Evolutionary conservation across 2,888 invertebrate genomes (phyloP).

Genomic region (Venustoraphidia nigricollis): DNA sequence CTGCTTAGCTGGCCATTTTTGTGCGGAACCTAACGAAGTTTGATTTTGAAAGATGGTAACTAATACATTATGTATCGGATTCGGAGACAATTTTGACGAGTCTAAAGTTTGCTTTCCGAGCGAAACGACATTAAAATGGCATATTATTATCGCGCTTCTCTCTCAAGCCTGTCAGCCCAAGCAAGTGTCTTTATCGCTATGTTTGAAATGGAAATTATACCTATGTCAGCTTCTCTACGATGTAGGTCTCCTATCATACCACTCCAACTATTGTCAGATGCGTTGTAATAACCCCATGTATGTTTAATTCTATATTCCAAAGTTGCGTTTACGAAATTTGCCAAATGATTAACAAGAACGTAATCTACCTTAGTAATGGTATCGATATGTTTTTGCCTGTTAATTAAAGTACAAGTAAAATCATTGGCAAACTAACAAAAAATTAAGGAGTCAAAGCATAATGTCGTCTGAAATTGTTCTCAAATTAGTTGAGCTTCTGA

Average conservation of each 20-base stretch:
- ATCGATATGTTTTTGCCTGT: constrained; percentile 33
- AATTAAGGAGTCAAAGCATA: neutral
- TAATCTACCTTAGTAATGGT: constrained; percentile 49
- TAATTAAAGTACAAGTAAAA: constrained; percentile 7
- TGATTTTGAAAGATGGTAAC: no score
- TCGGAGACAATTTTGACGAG: no score
- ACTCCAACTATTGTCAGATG: constrained; percentile 39
- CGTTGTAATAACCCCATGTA: constrained; percentile 43
- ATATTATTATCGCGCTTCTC: no score
- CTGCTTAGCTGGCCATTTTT: no score
- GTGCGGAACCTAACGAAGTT: no score
- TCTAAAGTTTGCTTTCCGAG: no score
- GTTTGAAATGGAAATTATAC: constrained; percentile 15
- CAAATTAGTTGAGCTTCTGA: no score
- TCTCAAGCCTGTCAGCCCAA: no score
- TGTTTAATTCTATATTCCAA: constrained; percentile 33
- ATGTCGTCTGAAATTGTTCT: no score
- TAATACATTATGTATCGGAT: no score
- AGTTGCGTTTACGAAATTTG: constrained; percentile 40
- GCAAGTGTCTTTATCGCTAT: neutral
- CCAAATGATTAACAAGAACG: constrained; percentile 37
- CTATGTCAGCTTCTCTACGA: constrained; percentile 41
- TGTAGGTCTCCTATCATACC: constrained; percentile 49
- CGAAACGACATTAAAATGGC: no score
- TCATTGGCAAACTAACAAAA: neutral